Conservation (phyloP, 2,888 invertebrate genomes). For the Acanthoscelides obtectus region DNA sequence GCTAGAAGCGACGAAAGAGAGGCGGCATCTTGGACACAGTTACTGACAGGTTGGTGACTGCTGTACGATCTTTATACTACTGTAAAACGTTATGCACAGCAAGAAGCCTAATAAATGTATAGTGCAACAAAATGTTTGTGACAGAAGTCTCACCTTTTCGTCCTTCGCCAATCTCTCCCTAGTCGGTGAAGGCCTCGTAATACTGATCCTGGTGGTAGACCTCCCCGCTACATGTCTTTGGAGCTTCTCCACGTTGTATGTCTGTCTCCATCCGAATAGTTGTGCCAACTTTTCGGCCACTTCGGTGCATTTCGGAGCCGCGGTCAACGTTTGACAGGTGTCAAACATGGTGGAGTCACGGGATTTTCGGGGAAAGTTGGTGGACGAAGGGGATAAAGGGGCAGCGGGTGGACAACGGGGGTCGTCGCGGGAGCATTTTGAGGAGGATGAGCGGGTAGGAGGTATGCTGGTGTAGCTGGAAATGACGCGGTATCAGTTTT, state of each 20-base stretch:
- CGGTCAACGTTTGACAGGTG: constrained; percentile 36
- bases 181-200: constrained; percentile 42
- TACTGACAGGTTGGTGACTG: too few species aligned
- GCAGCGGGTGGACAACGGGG: background rate
- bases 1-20: too few species aligned
- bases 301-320: constrained; percentile 63
- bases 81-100: too few species aligned
- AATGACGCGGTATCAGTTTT: background rate
- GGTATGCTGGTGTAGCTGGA: background rate
- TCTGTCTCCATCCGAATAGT: constrained; percentile 75
- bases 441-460: background rate
- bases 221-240: constrained; percentile 57
- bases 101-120: too few species aligned
- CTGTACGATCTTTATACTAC: too few species aligned
- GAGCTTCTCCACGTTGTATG: constrained; percentile 73
- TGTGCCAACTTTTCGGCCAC: constrained; percentile 73
- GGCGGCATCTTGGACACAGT: too few species aligned
- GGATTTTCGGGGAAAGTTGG: background rate
- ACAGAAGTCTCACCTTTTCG: background rate
- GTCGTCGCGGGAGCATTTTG: background rate
- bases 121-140: too few species aligned
- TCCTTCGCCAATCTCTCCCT: constrained; percentile 14
- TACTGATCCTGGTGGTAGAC: constrained; percentile 50
- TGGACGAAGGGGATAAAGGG: background rate
- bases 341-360: constrained; percentile 41